Percentiles rank a stretch among this genome's conserved stretches.
phyloP scores from a whole-genome alignment of 2,113 vertebrate species.

The Pachypanchax playfairii region DNA sequence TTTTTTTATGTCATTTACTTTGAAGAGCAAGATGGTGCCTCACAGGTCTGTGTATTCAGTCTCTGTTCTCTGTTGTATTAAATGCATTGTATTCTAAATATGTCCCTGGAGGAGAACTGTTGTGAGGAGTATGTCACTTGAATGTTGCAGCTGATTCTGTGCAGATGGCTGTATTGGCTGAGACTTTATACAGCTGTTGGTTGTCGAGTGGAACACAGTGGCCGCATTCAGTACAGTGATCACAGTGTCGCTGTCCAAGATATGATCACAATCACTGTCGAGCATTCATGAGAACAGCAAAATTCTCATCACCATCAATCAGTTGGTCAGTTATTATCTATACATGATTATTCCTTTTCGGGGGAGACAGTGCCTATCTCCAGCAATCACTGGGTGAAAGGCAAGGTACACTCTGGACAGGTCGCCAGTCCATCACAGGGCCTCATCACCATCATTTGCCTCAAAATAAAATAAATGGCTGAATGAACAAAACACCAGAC shows the following conservation, averaged over 20 bases:
- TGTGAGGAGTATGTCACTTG: conserved; percentile 13
- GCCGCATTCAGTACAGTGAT: neutral
- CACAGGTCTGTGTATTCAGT: conserved; percentile 63
- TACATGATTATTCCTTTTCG: too few relatives aligned
- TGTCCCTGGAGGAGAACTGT: conserved; percentile 28
- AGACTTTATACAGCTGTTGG: conserved; percentile 59
- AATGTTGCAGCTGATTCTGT: conserved; percentile 24
- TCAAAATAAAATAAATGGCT: neutral
- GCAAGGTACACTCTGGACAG: too few relatives aligned
- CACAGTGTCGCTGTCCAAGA: too few relatives aligned
- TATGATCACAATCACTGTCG: neutral
- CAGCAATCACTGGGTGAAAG: too few relatives aligned
- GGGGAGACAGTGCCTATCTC: too few relatives aligned
- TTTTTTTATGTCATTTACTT: too few relatives aligned
- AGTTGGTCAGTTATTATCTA: too few relatives aligned
- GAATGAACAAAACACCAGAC: neutral
- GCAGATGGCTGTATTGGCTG: conserved; percentile 62
- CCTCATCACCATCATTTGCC: too few relatives aligned
- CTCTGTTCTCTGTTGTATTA: conserved; percentile 18
- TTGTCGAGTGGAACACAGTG: conserved; percentile 4
- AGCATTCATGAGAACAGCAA: too few relatives aligned
- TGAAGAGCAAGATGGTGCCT: conserved; percentile 30
- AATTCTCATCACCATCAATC: too few relatives aligned
- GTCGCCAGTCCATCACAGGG: too few relatives aligned
- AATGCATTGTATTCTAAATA: conserved; percentile 27